A percentile compares a stretch with the other conserved stretches of the same genome.
Conservation (phyloP, 1,140 invertebrate species). For the Atta texana region DNA sequence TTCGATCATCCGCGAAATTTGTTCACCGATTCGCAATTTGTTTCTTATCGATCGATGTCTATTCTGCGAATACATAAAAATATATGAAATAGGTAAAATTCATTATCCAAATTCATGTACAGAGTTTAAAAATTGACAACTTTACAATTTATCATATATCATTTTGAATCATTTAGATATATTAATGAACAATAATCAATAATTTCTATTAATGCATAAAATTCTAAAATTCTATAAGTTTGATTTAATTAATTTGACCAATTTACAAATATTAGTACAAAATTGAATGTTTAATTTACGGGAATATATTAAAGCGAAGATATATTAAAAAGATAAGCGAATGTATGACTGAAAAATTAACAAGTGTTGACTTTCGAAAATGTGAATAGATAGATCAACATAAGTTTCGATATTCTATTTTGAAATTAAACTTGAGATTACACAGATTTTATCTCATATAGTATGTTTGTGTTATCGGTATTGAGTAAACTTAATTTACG, state of each 20-base stretch:
- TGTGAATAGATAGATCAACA: neutral
- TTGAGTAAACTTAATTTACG: constrained; percentile 1
- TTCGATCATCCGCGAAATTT: constrained; percentile 50
- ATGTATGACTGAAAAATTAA: neutral
- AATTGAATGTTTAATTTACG: neutral
- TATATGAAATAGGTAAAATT: constrained; percentile 26
- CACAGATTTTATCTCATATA: neutral
- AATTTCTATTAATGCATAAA: neutral
- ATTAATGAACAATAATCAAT: neutral
- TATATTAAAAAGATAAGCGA: neutral
- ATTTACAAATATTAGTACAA: neutral
- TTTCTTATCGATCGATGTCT: constrained; percentile 53
- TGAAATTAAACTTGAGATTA: neutral
- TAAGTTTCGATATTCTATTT: neutral
- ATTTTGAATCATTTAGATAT: neutral
- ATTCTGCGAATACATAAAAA: constrained; percentile 60
- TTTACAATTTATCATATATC: too few species aligned
- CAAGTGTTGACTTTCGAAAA: neutral
- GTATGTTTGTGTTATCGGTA: neutral
- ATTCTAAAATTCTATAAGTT: neutral
- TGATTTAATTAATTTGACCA: neutral
- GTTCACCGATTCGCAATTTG: constrained; percentile 28
- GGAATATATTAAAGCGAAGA: neutral
- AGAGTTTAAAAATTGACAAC: neutral
- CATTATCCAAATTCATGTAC: neutral